Evolutionary conservation across 2,888 invertebrate species (phyloP), one percentile per base, ranked within the genome.

Genomic region (Lacanobia wlatinum): DNA sequence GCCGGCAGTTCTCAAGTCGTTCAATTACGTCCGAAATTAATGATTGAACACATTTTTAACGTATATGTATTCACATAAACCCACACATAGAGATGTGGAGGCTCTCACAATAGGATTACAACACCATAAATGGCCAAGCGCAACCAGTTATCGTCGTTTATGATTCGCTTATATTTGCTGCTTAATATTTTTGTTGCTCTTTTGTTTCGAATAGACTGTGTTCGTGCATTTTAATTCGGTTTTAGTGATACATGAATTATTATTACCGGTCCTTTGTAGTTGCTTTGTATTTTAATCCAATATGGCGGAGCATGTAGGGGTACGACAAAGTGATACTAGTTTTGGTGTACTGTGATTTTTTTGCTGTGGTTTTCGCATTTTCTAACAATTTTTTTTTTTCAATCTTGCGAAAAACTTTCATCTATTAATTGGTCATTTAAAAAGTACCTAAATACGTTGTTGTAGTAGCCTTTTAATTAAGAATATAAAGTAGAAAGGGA

Each of bases 11-110:
- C 91, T 89, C 93, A 91, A 93, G 91, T 91, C 90, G 92, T 94
- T 95, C 95, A 96, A 96, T 95, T 96, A 95, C 94, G 87, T 91
- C 88, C 90, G 87, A 95, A 95, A 95, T 96, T 96, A 96, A 96
- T 94, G 95, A 96, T 95, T 95, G 94, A 91, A 94, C 94, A 94
- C 94, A 94, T 89, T 93, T 94, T 92, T 92, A 91, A 90, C 87
- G 88, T 90, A 83, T 87, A 88, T 85, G 88, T 92, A 89, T 88
- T 86, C 86, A 86, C 87, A 85, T 81, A 86, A 84, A 82, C 84
- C 83, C 86, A 84, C 84, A 84, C 78, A 83, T 74, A 73, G 70
- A 78, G 46, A 84, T 77, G 88, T 87, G 83, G 61, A 70, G 62
- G 50, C 61, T 85, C 89, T 85, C 89, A 96, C 95, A 96, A 96